phyloP scores from a whole-genome alignment of 2,113 vertebrate genomes.

The Rhea pennata region DNA sequence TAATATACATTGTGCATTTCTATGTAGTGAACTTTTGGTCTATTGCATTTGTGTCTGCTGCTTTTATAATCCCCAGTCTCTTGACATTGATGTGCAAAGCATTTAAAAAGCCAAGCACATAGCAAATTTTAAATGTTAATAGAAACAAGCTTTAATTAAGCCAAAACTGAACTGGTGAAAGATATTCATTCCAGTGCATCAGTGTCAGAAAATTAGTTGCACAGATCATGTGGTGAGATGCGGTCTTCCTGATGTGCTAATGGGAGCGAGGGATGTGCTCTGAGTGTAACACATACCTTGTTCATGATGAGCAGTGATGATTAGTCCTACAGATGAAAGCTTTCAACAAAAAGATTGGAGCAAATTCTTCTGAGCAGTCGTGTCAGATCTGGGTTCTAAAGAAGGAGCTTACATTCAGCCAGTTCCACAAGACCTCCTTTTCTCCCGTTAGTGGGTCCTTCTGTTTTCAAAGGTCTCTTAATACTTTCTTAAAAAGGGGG shows the following conservation, averaged over 20 bases:
- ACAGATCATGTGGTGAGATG: not conserved
- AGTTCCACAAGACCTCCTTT: not conserved
- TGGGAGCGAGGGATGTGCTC: not conserved
- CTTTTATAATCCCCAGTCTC: not conserved
- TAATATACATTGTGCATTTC: not conserved
- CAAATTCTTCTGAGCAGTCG: not conserved
- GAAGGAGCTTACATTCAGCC: conserved; percentile 16
- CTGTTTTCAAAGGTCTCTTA: conserved; percentile 13
- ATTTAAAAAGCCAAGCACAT: not conserved
- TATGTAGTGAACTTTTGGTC: not conserved
- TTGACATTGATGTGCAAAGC: not conserved
- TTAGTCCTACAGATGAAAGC: not conserved
- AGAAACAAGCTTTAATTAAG: conserved; percentile 26
- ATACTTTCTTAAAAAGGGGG: conserved; percentile 24
- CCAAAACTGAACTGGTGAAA: not conserved
- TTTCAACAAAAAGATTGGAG: not conserved
- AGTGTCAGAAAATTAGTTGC: not conserved
- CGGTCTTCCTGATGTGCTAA: not conserved
- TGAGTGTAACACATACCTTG: not conserved
- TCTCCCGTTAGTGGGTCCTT: not conserved
- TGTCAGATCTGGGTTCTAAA: conserved; percentile 6
- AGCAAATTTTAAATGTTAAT: not conserved
- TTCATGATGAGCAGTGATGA: not conserved
- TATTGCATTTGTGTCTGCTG: not conserved
- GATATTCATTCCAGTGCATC: not conserved